A percentile compares a stretch with the other conserved stretches of the same genome.
Conservation (phyloP, 2,113 vertebrate genomes). For the Eurystomus gularis region DNA sequence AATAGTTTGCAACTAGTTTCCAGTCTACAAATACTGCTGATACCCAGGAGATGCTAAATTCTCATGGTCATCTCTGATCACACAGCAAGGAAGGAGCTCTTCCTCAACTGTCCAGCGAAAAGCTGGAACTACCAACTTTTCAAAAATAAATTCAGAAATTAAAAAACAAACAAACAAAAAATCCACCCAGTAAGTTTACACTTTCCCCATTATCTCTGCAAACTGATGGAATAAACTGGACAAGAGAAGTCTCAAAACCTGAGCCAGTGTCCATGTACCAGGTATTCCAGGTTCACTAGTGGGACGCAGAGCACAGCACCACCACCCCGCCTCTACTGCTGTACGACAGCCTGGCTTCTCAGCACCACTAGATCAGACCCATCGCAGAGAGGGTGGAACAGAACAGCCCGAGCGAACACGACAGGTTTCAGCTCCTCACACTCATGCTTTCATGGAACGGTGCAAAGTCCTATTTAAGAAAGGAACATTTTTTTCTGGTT, state of each 20-base stretch:
- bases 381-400: fast-evolving
- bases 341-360: fast-evolving
- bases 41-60: not conserved
- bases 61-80: not conserved
- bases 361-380: not conserved
- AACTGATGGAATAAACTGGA: not conserved
- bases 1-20: not conserved
- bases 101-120: not conserved
- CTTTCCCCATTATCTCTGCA: not conserved
- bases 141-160: not conserved
- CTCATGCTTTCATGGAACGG: not conserved
- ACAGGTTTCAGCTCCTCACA: not conserved
- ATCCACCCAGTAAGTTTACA: too few species aligned
- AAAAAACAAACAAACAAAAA: too few species aligned
- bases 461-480: not conserved
- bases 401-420: not conserved
- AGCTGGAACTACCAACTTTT: not conserved
- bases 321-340: fast-evolving
- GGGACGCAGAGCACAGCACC: not conserved
- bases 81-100: not conserved
- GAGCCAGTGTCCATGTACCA: fast-evolving
- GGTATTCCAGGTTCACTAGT: fast-evolving
- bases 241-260: not conserved
- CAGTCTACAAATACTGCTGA: not conserved
- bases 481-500: not conserved